These are phyloP conservation scores for Caenorhabditis sp. DNA, from an alignment of 2,888 invertebrate species.

Conservation along the genomic window DNA sequence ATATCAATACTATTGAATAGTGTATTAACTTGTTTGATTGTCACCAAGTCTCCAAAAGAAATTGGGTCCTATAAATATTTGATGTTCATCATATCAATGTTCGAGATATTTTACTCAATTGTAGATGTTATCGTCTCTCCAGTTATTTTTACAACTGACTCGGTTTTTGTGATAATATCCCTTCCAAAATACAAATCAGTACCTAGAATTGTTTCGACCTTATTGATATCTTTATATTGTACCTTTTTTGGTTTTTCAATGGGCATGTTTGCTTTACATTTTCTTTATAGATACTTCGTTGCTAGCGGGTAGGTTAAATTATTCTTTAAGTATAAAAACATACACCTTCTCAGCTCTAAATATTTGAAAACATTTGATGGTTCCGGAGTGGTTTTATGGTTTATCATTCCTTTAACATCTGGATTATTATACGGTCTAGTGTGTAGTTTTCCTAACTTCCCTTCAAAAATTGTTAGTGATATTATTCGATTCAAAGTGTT, in stretches of 20 bases:
- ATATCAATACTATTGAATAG: not conserved
- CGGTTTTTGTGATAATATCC: not conserved
- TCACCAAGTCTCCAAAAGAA: constrained; percentile 4
- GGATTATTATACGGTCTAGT: too few species aligned
- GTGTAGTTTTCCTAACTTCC: too few species aligned
- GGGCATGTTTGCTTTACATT: not conserved
- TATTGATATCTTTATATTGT: not conserved
- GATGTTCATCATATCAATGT: not conserved
- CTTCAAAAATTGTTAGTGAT: too few species aligned
- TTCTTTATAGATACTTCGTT: too few species aligned
- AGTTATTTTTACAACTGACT: not conserved
- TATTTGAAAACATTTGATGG: not conserved
- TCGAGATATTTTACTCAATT: constrained; percentile 1
- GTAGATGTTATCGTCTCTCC: constrained; percentile 1
- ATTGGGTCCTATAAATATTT: constrained; percentile 6
- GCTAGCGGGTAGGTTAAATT: too few species aligned
- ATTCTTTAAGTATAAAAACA: too few species aligned
- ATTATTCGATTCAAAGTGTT: too few species aligned
- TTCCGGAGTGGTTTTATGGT: not conserved
- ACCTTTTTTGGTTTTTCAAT: not conserved
- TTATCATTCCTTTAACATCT: not conserved
- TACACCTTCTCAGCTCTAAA: too few species aligned
- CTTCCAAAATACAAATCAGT: too few species aligned
- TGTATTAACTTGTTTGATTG: not conserved
- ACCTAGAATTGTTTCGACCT: too few species aligned